Conservation (phyloP, 2,888 invertebrate species). For the Drosophila macrothrix region DNA sequence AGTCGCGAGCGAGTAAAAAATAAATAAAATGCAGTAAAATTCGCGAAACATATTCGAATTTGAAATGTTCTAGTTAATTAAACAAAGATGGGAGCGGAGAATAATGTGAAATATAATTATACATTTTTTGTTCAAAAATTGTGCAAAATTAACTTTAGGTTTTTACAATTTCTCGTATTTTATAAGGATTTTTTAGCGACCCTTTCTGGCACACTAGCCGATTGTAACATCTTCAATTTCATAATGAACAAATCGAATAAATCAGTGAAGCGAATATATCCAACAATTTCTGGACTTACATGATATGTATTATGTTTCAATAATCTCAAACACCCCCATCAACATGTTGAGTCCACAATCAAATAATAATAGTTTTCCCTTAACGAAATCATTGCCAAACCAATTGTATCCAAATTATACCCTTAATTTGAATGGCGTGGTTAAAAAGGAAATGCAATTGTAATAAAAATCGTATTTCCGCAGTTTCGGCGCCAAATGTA, state of each 20-base stretch:
- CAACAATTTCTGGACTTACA: background rate
- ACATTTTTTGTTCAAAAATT: background rate
- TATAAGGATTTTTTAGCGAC: no score
- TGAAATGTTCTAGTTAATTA: constrained; percentile 8
- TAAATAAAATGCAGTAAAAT: constrained; percentile 10
- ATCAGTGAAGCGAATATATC: background rate
- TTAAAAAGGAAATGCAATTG: constrained; percentile 55
- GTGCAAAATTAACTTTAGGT: background rate
- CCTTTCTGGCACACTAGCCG: no score
- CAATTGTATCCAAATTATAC: constrained; percentile 11
- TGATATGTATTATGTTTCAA: background rate
- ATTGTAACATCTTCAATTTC: background rate
- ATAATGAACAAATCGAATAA: background rate
- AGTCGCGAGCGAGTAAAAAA: constrained; percentile 36
- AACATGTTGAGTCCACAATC: background rate
- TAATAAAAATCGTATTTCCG: constrained; percentile 50
- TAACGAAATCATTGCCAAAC: background rate
- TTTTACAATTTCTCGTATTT: background rate
- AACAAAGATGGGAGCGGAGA: background rate
- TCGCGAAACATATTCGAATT: constrained; percentile 7
- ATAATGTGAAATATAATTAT: background rate
- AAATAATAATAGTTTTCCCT: background rate
- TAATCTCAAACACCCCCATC: background rate
- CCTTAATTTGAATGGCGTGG: constrained; percentile 4
- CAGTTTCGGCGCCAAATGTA: constrained; percentile 49